These are phyloP conservation scores for Perizoma affinitatum DNA, from an alignment of 2,888 invertebrate species.

Conservation along the genomic window DNA sequence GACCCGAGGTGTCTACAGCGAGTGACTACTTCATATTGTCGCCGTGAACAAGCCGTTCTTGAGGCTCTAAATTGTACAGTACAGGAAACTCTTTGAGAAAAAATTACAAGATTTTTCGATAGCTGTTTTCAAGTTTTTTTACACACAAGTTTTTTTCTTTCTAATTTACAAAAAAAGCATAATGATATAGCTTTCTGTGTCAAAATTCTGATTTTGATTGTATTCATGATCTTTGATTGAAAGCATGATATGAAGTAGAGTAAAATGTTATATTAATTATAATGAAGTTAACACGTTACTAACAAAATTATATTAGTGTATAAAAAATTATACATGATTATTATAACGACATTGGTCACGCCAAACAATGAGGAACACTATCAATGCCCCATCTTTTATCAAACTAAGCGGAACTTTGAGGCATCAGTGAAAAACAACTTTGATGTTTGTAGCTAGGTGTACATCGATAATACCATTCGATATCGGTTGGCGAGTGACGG, in stretches of 20 bases:
- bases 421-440: conserved; percentile 32
- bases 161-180: too few species aligned
- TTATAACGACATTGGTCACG: neutral
- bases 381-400: conserved; percentile 10
- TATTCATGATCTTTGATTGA: too few species aligned
- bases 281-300: too few species aligned
- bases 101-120: neutral
- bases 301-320: too few species aligned
- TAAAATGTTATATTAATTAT: too few species aligned
- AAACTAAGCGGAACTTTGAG: conserved; percentile 26
- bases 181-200: too few species aligned
- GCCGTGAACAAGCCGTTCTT: conserved; percentile 46
- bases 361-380: conserved; percentile 7
- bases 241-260: too few species aligned
- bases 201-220: too few species aligned
- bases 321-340: too few species aligned
- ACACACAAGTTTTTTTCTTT: too few species aligned
- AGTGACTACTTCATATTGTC: conserved; percentile 60
- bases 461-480: conserved; percentile 71
- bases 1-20: conserved; percentile 66
- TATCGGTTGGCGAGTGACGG: conserved; percentile 74
- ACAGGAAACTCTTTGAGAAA: conserved; percentile 15
- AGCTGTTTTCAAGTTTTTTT: neutral
- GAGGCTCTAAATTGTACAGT: conserved; percentile 13
- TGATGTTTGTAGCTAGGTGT: conserved; percentile 40